Base-by-base conservation (phyloP, 2,888 invertebrate species). In the Kryphioiulus occultus region DNA sequence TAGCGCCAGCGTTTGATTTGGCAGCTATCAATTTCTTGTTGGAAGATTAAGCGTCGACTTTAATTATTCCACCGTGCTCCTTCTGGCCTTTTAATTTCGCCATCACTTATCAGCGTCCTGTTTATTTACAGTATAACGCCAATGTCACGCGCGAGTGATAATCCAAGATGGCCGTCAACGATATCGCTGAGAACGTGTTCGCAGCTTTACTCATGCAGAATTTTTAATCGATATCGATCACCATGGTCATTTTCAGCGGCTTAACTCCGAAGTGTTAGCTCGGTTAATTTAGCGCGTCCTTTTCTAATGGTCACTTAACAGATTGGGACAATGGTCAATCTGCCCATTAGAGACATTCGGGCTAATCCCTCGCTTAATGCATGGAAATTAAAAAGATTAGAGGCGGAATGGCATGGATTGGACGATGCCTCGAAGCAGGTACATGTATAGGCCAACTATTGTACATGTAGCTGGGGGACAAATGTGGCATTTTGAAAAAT, bases 291-390 rank as follows among this genome's bases (percentile, higher is more conserved):
- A 53, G 53, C 17, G 53, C 53, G 53, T 53, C 53, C 53, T 53
- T 53, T 53, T 53, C 1, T 53, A 53, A 53, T 53, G 53, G 53
- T 53, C 53, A 53, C 53, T 53, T 53, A 53, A 53, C 53, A 53
- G 53, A 53, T 53, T 53, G 53, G 53, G 53, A 53, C 53, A 53
- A 53, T 53, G 53, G 53, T 53, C 53, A 53, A 53, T 53, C 53
- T n/a, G 53, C 17, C 19, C 53, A 53, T 53, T 53, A 53, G 53
- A 53, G 19, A n/a, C 53, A 53, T 53, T 53, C 53, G 53, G 53
- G 53, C 53, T 53, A 53, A 53, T 53, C 53, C 53, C 53, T n/a
- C 53, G 53, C 53, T 53, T 53, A 53, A 53, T 53, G 53, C 53
- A 19, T 53, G 53, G 53, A 53, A 53, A 53, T 53, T 53, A 53